Evolutionary conservation across 2,113 vertebrate species (phyloP), one percentile per base, ranked within the genome.

Genomic region (Shinisaurus crocodilurus): DNA sequence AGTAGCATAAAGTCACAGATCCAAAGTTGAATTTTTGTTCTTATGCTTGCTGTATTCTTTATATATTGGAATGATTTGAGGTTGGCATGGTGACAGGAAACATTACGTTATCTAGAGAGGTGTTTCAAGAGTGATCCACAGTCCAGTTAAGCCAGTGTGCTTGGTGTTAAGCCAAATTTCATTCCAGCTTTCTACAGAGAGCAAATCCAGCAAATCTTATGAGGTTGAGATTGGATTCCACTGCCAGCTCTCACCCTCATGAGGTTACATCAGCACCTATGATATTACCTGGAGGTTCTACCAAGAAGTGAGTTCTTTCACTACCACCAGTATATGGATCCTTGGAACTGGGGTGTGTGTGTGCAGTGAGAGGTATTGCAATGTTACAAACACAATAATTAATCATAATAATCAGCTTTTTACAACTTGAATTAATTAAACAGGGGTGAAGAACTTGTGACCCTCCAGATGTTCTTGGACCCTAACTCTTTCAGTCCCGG

Each of bases 21-120:
- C 18, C 32, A 81, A 16, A 79, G 43, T 27, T 13, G 25, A 29
- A 60, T 40, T 23, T 3, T 91, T 77, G 91, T 54, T 90, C 82
- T 29, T 45, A 84, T 45, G 12, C 0, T 92, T 63, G 69, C 69
- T 7, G 83, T 82, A 91, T 50, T 90, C 88, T 90, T 69, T 45
- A 72, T 40, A 2, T 84, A 90, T 84, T 50, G 10, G 23, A 92
- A 27, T n/a, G 16, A 80, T 82, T 93, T 85, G 57, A 90, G 57
- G 83, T 48, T 76, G 10, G 0, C 29, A 8, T 23, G 25, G 67
- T 75, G 57, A 91, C n/a, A 43, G 50, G 34, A 60, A 57, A 37
- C n/a, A 60, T 5, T 60, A 82, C 40, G 34, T 57, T 20, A 48
- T 82, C 34, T 54, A 82, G 9, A 63, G 34, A 54, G 50, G 50